phyloP scores from a whole-genome alignment of 2,113 vertebrate genomes.

The Podarcis muralis region DNA sequence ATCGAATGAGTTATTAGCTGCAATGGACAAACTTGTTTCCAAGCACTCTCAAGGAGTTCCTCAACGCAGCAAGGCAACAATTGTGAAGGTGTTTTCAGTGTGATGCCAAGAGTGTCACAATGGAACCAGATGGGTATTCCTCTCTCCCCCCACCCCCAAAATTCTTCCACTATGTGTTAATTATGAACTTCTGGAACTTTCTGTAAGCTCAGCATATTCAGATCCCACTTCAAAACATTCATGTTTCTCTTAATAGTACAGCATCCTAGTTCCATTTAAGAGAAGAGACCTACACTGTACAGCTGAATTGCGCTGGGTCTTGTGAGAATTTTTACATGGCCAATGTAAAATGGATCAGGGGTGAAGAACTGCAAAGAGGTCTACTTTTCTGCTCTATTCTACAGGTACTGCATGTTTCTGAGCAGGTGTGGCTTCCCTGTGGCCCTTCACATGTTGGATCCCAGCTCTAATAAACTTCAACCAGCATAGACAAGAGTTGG shows the following conservation, averaged over 20 bases:
- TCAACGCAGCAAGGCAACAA: conserved; percentile 67
- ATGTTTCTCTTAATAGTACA: conserved; percentile 10
- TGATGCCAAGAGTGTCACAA: conserved; percentile 58
- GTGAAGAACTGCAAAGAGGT: neutral
- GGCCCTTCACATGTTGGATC: neutral
- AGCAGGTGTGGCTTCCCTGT: neutral
- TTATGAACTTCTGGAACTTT: conserved; percentile 67
- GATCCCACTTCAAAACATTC: conserved; percentile 61
- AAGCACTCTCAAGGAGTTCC: conserved; percentile 72
- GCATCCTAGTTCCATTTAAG: conserved; percentile 2
- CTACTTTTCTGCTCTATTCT: neutral
- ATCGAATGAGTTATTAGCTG: conserved; percentile 80
- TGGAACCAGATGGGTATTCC: conserved; percentile 41
- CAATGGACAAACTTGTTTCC: conserved; percentile 74
- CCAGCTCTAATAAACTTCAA: neutral
- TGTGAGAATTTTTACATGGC: neutral
- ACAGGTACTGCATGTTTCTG: neutral
- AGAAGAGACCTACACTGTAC: neutral
- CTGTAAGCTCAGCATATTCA: conserved; percentile 66
- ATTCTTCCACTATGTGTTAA: conserved; percentile 64
- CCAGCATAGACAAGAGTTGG: neutral
- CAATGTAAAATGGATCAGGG: neutral
- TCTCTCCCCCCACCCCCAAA: conserved; percentile 15
- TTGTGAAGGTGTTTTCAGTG: conserved; percentile 61
- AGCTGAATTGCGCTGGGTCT: neutral